Base-by-base conservation (phyloP, 2,797 vertebrate genomes). In the Lithobates pipiens region DNA sequence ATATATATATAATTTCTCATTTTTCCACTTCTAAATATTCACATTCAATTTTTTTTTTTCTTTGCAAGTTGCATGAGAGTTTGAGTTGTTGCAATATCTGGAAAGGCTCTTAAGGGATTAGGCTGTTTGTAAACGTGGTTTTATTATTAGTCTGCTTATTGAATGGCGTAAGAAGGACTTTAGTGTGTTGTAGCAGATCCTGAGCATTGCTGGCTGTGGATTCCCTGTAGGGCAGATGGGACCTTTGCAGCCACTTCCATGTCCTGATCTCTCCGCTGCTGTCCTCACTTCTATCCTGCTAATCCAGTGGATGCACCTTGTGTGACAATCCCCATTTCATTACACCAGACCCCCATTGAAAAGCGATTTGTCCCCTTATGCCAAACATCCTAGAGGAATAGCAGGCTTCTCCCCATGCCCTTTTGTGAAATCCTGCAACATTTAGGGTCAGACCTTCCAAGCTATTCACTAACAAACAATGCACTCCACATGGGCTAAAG, bases 391-490 rank as follows among this genome's bases (percentile, higher is more conserved):
- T 71, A 44, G 80, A 77, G 75, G 68, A 71, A 63, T 86, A 82
- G 68, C 61, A 78, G 68, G 39, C 80, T 68, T 54, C 85, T 73
- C 81, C 77, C 71, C 80, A 78, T 44, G 76, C 27, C 70, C 81
- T 44, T 73, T 86, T 86, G 85, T 83, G 39, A 75, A 15, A 77
- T 21, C 39, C 67, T 83, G 80, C 76, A 83, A 83, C 75, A 76
- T 87, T 87, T 79, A 80, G 85, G 85, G 80, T 74, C 76, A 83
- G 8, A 80, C 83, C 76, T 87, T 74, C 46, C 29, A 34, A 74
- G 76, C 85, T 36, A 87, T 87, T 87, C 85, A 87, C 61, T 63
- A 83, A 46, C 79, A 61, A 68, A 87, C 85, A 87, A 87, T 87
- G 63, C n/a, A 21, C 85, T 69, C 84, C 72, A 80, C 84, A 85